Percentiles rank a stretch among this genome's conserved stretches.
Conservation (phyloP, 2,797 vertebrate species). For the Tiaroga cobitis region DNA sequence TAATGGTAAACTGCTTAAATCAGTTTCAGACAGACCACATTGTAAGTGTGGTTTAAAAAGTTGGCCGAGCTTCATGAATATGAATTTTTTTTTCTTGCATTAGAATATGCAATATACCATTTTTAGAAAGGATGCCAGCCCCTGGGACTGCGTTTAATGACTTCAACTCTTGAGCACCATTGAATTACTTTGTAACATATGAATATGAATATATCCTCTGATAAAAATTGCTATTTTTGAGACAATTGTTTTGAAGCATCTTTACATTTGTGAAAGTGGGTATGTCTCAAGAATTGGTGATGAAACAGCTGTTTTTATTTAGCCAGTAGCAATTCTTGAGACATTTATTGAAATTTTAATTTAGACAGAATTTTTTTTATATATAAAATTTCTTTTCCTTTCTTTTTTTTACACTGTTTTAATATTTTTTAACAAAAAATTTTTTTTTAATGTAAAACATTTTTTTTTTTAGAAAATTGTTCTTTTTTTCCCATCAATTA, state of each 20-base stretch:
- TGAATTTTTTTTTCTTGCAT: conserved; percentile 22
- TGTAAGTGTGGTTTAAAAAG: conserved; percentile 34
- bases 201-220: conserved; percentile 45
- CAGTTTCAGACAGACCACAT: background rate
- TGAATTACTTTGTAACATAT: conserved; percentile 42
- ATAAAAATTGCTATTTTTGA: conserved; percentile 36
- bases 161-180: conserved; percentile 45
- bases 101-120: conserved; percentile 46
- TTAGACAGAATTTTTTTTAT: background rate
- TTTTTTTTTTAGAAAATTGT: background rate
- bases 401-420: too few relatives aligned
- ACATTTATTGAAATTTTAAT: background rate
- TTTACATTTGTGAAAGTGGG: conserved; percentile 13
- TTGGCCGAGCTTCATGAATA: conserved; percentile 35
- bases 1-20: background rate
- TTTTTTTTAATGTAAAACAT: too few relatives aligned
- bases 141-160: conserved; percentile 47
- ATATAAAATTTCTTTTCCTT: background rate
- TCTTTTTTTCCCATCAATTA: background rate
- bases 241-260: background rate
- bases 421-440: too few relatives aligned
- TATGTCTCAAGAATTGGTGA: conserved; percentile 24
- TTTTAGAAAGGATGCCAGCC: conserved; percentile 32
- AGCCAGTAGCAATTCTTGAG: background rate
- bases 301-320: background rate